Conservation (phyloP, 2,888 invertebrate genomes). For the Aphodius granarius region DNA sequence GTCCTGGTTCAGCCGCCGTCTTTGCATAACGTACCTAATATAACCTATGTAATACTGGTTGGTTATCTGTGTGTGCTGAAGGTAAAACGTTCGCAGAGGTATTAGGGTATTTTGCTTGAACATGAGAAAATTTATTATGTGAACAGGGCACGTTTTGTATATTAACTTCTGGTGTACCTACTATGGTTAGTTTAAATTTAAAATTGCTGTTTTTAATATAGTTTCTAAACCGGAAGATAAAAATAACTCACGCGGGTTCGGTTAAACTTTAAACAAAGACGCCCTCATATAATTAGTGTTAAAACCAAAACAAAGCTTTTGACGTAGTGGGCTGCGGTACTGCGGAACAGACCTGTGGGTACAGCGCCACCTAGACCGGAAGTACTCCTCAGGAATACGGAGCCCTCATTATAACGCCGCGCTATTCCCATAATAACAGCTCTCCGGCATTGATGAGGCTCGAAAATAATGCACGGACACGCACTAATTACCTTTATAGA, state of each 20-base stretch:
- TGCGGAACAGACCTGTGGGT: neutral
- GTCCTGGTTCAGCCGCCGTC: neutral
- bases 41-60: neutral
- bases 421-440: neutral
- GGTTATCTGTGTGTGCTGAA: neutral
- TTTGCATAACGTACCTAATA: neutral
- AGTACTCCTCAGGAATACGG: neutral
- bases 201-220: neutral
- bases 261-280: neutral
- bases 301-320: neutral
- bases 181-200: neutral
- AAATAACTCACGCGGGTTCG: neutral
- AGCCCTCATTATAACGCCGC: slow-evolving; percentile 10
- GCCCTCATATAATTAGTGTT: neutral
- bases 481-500: slow-evolving; percentile 8
- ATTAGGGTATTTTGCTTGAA: neutral
- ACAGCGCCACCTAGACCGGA: neutral
- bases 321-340: neutral
- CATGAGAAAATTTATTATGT: neutral
- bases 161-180: neutral
- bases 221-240: neutral
- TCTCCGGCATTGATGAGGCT: slow-evolving; percentile 9
- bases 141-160: neutral
- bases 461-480: slow-evolving; percentile 7
- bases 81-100: neutral